Percentiles rank a stretch among this genome's conserved stretches.
These are phyloP conservation scores for Anguilla megastoma DNA, from an alignment of 2,797 vertebrate genomes.

Conservation along the genomic window DNA sequence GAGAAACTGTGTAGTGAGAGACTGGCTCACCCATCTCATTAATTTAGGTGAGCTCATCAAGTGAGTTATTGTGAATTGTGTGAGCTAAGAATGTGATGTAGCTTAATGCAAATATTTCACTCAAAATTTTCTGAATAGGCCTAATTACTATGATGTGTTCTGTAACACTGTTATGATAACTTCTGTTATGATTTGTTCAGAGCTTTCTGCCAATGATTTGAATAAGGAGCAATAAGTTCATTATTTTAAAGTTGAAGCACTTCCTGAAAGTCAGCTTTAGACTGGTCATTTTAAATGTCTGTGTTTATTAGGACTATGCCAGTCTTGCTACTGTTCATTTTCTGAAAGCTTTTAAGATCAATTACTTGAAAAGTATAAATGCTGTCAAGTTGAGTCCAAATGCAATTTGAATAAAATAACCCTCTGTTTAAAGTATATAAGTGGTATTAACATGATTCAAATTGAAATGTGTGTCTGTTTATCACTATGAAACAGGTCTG, in stretches of 20 bases:
- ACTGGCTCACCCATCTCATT: constrained; percentile 34
- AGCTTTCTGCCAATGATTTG: constrained; percentile 22
- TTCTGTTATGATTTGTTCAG: constrained; percentile 13
- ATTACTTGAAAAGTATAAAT: too few species aligned
- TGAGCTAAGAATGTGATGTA: constrained; percentile 24
- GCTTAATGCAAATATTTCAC: constrained; percentile 12
- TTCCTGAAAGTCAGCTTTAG: too few species aligned
- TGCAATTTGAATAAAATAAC: too few species aligned
- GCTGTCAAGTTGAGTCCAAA: too few species aligned
- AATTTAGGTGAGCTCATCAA: constrained; percentile 27
- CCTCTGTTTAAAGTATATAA: too few species aligned
- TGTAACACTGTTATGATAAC: background rate
- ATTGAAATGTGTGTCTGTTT: constrained; percentile 14
- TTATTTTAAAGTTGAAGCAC: too few species aligned
- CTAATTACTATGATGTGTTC: constrained; percentile 20
- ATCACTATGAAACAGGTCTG: constrained; percentile 24
- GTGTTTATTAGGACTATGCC: too few species aligned
- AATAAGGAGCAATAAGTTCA: too few species aligned
- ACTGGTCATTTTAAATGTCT: too few species aligned
- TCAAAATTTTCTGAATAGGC: background rate
- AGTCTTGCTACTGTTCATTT: too few species aligned
- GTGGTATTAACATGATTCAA: too few species aligned
- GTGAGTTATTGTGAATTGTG: constrained; percentile 15
- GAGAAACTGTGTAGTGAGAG: constrained; percentile 30
- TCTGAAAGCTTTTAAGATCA: too few species aligned